These are phyloP conservation scores for Tribolium madens DNA, from an alignment of 1,140 invertebrate species.

Conservation along the genomic window DNA sequence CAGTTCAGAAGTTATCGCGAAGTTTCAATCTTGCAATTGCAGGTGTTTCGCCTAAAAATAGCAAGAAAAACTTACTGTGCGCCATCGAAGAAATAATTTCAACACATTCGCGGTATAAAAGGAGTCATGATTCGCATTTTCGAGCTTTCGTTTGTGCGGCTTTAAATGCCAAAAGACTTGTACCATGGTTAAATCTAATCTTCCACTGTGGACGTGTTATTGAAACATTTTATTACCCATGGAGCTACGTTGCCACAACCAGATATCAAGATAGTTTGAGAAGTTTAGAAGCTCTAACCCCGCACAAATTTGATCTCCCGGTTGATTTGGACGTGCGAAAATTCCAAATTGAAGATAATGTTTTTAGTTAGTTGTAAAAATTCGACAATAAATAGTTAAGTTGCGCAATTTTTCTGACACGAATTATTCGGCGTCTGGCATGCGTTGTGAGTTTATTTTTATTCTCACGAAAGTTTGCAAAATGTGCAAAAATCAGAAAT, in stretches of 20 bases:
- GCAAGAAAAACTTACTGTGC: constrained; percentile 92
- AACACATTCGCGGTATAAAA: constrained; percentile 91
- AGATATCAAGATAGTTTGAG: constrained; percentile 94
- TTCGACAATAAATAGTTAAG: constrained; percentile 35
- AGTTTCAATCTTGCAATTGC: constrained; percentile 97
- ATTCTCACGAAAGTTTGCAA: not conserved
- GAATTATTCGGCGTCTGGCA: too few species aligned
- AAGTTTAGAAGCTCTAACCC: constrained; percentile 86
- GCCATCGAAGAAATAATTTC: constrained; percentile 93
- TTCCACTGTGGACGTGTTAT: constrained; percentile 88
- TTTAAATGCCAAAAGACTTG: constrained; percentile 91
- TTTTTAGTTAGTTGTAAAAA: constrained; percentile 71
- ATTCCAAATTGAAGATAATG: constrained; percentile 97
- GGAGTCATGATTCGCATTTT: constrained; percentile 96
- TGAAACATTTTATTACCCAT: constrained; percentile 92
- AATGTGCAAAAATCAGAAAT: not conserved
- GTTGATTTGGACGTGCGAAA: constrained; percentile 94
- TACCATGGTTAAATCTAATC: constrained; percentile 91
- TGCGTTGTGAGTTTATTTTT: not conserved
- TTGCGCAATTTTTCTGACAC: not conserved
- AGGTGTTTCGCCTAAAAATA: constrained; percentile 84
- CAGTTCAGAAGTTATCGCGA: constrained; percentile 93
- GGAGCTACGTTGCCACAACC: constrained; percentile 95
- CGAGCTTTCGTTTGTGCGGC: constrained; percentile 98
- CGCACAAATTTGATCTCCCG: constrained; percentile 90